Conservation (phyloP, 2,888 invertebrate species). For the Anoncus sp. region DNA sequence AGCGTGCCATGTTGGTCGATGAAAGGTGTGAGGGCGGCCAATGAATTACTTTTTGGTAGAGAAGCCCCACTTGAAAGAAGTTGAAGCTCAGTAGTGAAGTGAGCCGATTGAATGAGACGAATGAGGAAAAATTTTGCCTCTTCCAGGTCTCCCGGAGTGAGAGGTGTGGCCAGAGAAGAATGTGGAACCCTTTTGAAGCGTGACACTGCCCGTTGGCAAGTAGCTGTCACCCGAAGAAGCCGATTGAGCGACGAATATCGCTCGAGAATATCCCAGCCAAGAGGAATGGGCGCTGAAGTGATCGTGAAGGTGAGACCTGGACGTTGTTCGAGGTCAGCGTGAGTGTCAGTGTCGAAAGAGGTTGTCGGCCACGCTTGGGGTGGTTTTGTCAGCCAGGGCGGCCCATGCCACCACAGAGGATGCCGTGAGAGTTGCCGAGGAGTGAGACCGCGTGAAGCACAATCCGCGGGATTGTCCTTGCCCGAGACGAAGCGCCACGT, state of each 20-base stretch:
- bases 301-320: too few relatives aligned
- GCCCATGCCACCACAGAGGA: conserved; percentile 36
- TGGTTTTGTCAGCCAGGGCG: conserved; percentile 20
- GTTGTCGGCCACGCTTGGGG: conserved; percentile 5
- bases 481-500: conserved; percentile 46
- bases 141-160: too few relatives aligned
- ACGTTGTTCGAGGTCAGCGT: conserved; percentile 12
- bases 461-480: conserved; percentile 51
- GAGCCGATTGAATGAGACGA: too few relatives aligned
- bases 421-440: conserved; percentile 10
- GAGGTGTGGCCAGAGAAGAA: too few relatives aligned
- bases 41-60: conserved; percentile 3
- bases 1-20: conserved; percentile 40
- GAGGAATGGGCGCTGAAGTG: too few relatives aligned
- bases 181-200: too few relatives aligned
- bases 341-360: neutral
- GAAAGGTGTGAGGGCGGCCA: conserved; percentile 40
- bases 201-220: too few relatives aligned
- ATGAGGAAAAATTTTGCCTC: too few relatives aligned
- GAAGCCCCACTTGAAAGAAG: neutral
- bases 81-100: conserved; percentile 8
- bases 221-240: too few relatives aligned
- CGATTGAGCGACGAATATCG: too few relatives aligned
- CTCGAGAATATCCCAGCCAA: too few relatives aligned
- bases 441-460: conserved; percentile 41